Conservation (phyloP, 2,888 invertebrate genomes). For the Eustalomyia histrio region DNA sequence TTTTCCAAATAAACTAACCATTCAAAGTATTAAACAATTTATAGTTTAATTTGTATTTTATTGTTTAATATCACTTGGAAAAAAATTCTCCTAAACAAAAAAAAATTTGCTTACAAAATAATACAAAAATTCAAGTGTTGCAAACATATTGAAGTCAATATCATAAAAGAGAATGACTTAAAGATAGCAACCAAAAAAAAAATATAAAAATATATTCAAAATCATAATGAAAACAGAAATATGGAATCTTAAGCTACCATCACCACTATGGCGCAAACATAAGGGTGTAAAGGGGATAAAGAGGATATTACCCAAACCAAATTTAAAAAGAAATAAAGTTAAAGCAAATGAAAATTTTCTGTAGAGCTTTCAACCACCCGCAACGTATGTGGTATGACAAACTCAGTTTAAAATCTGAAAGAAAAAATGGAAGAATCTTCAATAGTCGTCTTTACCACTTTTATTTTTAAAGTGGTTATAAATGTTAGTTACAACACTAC, state of each 20-base stretch:
- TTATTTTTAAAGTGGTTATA: constrained; percentile 39
- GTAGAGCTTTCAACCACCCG: too few species aligned
- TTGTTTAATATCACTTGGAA: background rate
- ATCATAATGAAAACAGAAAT: background rate
- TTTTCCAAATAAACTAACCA: too few species aligned
- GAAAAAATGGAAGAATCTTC: background rate
- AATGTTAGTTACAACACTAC: constrained; percentile 39
- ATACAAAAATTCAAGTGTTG: background rate
- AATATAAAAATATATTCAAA: background rate
- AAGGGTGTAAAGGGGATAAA: too few species aligned
- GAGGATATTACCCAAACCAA: too few species aligned
- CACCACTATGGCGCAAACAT: too few species aligned
- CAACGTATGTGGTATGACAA: too few species aligned
- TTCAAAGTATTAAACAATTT: too few species aligned
- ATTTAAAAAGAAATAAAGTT: too few species aligned
- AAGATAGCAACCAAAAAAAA: background rate
- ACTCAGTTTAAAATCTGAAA: too few species aligned
- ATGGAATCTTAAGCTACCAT: too few species aligned
- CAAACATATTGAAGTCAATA: background rate
- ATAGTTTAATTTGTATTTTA: too few species aligned
- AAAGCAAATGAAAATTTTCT: too few species aligned
- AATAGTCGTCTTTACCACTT: constrained; percentile 19
- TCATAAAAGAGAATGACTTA: background rate
- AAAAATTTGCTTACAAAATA: background rate
- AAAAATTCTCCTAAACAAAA: background rate